A percentile compares a stretch with the other conserved stretches of the same genome.
These are phyloP conservation scores for Saccostrea glomerata DNA, from an alignment of 1,140 invertebrate genomes.

Conservation along the genomic window DNA sequence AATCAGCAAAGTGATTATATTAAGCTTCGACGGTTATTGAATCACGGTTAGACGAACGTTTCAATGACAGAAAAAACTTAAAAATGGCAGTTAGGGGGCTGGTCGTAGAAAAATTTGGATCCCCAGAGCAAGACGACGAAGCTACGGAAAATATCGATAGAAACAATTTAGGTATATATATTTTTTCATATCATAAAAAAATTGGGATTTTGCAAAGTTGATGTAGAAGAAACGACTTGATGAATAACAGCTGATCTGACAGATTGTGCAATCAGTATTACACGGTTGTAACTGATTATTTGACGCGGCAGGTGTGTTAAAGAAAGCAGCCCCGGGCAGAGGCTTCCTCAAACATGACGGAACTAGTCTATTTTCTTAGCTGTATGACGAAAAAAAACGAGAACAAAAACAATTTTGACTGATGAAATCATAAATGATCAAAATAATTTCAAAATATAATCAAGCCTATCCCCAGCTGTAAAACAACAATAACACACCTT, in stretches of 20 bases:
- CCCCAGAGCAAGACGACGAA: slow-evolving; percentile 47
- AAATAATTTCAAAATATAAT: too few species aligned
- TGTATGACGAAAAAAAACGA: too few species aligned
- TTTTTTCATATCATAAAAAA: background rate
- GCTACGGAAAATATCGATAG: slow-evolving; percentile 44
- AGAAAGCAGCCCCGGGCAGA: background rate
- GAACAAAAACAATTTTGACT: too few species aligned
- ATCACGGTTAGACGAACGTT: slow-evolving; percentile 32
- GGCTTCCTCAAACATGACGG: background rate
- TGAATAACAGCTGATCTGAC: slow-evolving; percentile 7
- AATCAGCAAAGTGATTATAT: background rate
- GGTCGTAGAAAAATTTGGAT: slow-evolving; percentile 47
- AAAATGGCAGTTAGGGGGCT: slow-evolving; percentile 44
- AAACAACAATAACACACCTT: too few species aligned
- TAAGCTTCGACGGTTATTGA: background rate
- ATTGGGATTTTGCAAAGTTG: background rate
- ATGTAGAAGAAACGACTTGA: background rate
- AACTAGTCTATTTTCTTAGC: background rate
- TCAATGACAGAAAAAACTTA: slow-evolving; percentile 39
- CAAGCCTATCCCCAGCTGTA: too few species aligned
- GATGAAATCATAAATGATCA: too few species aligned
- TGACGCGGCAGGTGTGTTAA: background rate
- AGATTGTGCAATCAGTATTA: background rate
- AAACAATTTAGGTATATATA: slow-evolving; percentile 40
- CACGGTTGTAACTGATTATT: background rate